These are phyloP conservation scores for Petrolisthes manimaculis DNA, from an alignment of 2,888 invertebrate genomes.

Conservation along the genomic window DNA sequence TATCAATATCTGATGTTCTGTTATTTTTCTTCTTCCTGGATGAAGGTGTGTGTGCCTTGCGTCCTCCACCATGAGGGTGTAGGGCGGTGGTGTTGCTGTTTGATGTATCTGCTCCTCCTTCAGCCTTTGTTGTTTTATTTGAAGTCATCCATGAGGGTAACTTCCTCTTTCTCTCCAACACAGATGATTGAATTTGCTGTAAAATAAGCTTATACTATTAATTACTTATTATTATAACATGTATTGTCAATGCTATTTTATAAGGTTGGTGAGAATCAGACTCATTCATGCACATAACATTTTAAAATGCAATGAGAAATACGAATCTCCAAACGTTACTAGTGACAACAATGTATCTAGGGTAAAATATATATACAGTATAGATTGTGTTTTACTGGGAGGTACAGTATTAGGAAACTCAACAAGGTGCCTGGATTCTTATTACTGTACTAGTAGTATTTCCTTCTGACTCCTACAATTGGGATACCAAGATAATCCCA, in stretches of 20 bases:
- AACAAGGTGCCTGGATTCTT: too few species aligned
- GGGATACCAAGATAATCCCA: too few species aligned
- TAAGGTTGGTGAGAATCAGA: background rate
- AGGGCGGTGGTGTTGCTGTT: background rate
- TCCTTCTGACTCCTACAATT: too few species aligned
- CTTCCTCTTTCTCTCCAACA: conserved; percentile 13
- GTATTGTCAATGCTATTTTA: background rate
- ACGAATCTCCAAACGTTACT: too few species aligned
- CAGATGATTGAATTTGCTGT: conserved; percentile 30
- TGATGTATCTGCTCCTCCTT: background rate
- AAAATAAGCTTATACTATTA: background rate
- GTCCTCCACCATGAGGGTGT: conserved; percentile 4
- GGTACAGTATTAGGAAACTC: too few species aligned
- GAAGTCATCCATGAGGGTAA: conserved; percentile 26
- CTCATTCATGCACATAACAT: too few species aligned
- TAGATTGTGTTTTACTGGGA: too few species aligned
- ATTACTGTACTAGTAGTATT: too few species aligned
- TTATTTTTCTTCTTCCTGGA: background rate
- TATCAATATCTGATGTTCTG: background rate
- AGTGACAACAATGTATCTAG: too few species aligned
- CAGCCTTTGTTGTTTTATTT: background rate
- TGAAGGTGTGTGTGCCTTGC: background rate
- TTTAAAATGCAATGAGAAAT: too few species aligned
- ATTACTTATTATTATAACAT: background rate
- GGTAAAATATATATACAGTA: too few species aligned